Conservation (phyloP, 2,113 vertebrate genomes). For the Heptranchias perlo region DNA sequence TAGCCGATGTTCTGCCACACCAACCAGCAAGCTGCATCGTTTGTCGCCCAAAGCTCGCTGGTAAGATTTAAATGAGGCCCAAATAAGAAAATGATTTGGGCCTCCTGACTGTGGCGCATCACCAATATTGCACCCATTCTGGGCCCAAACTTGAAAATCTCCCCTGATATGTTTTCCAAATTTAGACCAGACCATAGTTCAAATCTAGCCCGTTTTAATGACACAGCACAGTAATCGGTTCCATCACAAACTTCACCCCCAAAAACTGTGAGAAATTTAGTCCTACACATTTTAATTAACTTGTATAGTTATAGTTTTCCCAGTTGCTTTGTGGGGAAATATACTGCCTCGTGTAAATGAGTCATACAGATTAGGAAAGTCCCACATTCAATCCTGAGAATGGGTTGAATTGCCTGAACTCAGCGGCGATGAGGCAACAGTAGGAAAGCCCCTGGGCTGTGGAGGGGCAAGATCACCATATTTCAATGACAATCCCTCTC, state of each 20-base stretch:
- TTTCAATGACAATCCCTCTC: neutral
- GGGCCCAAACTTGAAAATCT: neutral
- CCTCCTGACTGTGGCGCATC: neutral
- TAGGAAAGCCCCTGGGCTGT: neutral
- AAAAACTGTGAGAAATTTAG: neutral
- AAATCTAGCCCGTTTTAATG: neutral
- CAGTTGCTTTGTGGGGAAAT: neutral
- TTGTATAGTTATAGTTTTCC: neutral
- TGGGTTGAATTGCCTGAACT: neutral
- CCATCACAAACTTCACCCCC: neutral
- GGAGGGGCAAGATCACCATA: neutral
- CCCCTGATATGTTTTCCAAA: neutral
- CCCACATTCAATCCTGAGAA: neutral
- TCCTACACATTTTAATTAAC: neutral
- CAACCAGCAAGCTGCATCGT: too few relatives aligned
- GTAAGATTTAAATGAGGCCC: too few relatives aligned
- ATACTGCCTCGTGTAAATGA: neutral
- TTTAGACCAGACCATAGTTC: neutral
- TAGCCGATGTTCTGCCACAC: too few relatives aligned
- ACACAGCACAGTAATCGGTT: neutral
- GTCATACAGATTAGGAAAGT: neutral
- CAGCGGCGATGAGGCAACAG: neutral
- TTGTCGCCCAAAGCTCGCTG: too few relatives aligned
- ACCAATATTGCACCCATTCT: neutral
- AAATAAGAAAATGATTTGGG: too few relatives aligned